Base-by-base conservation (phyloP, 1,140 invertebrate genomes). In the Mercenaria mercenaria region DNA sequence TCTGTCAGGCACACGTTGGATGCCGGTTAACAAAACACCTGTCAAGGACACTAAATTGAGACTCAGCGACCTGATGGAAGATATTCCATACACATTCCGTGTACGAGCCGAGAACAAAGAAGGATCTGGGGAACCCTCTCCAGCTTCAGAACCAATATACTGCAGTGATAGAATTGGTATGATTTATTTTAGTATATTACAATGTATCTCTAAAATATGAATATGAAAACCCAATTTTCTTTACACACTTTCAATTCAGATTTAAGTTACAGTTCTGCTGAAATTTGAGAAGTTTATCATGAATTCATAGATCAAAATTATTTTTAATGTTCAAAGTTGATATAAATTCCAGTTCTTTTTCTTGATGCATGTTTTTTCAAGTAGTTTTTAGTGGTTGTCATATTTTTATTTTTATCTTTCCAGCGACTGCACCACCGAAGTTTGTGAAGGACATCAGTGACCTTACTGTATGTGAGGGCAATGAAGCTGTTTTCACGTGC, bases 71-170 rank as follows among this genome's bases (percentile, higher is more conserved):
- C 97, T 99, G 61, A 97, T 97, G 56, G 97, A 99, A 43, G 98
- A 98, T 47, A 97, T 97, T 91, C 97, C 98, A 37, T 99, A 99
- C 95, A 98, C 99, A 90, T 99, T 99, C 97, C 97, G 99, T 79
- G 99, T 99, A 0, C 97, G 98, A 97, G 99, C 99, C 81, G 98
- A 99, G 95, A 99, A 99, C 96, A 98, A 98, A 93, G 99, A 99
- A 94, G 99, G 99, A 59, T 97, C 98, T 61, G 99, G 98, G 23
- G 99, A 99, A 92, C 98, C 99, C n/a, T 99, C 95, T 15, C 93
- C 93, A 32, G 87, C 94, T 10, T 93, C 95, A 13, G 95, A 94
- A 84, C 91, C 89, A 20, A 91, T 95, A 50, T 98, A 98, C 94
- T 98, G 99, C 91, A 97, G 98, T 81, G 99, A 99, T 97, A 98